phyloP scores from a whole-genome alignment of 2,113 vertebrate species.

The Sterrhoptilus dennistouni region DNA sequence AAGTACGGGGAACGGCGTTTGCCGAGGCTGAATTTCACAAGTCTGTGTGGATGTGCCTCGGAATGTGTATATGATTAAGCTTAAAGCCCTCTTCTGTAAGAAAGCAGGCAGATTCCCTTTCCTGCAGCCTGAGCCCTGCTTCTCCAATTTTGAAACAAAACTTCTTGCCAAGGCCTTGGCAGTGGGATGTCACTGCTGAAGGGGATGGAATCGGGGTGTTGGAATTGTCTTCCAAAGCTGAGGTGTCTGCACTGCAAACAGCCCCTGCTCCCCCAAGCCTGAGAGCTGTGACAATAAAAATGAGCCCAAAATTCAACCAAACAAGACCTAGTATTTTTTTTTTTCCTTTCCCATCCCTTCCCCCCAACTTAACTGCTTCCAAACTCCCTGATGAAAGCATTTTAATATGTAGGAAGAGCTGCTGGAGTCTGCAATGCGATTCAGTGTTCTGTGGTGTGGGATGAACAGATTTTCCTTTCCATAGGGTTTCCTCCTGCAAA shows the following conservation, averaged over 20 bases:
- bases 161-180: background rate
- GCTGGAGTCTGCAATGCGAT: background rate
- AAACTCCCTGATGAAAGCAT: background rate
- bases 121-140: background rate
- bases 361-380: background rate
- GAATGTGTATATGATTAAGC: background rate
- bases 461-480: slow-evolving; percentile 43
- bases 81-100: background rate
- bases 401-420: slow-evolving; percentile 47
- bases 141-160: background rate
- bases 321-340: background rate
- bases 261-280: background rate
- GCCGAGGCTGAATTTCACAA: background rate
- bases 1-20: rapidly evolving
- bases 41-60: background rate
- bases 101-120: background rate
- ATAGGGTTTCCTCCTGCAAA: slow-evolving; percentile 50
- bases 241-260: background rate
- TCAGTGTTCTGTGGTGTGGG: slow-evolving; percentile 37
- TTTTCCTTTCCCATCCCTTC: rapidly evolving
- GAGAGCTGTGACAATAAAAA: background rate
- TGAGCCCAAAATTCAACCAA: background rate
- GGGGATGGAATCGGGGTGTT: background rate
- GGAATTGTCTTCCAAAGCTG: background rate
- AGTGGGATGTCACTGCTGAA: background rate